Conservation (phyloP, 2,888 invertebrate species). For the Horisme vitalbata region DNA sequence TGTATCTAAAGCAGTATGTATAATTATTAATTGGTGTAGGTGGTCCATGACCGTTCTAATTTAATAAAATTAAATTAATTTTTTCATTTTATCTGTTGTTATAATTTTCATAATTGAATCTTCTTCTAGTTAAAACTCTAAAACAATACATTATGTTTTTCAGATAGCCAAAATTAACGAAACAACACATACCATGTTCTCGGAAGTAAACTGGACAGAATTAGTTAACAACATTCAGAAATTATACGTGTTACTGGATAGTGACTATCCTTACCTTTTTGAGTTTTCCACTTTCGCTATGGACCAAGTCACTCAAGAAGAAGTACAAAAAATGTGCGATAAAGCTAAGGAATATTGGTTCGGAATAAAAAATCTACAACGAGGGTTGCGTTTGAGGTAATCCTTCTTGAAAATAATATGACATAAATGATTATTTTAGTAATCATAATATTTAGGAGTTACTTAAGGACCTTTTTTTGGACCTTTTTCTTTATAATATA, state of each 20-base stretch:
- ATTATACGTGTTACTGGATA: constrained; percentile 55
- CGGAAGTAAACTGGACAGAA: constrained; percentile 59
- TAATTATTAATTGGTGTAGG: no score
- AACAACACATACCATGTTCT: constrained; percentile 40
- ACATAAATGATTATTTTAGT: not conserved
- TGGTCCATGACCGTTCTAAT: no score
- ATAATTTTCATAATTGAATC: no score
- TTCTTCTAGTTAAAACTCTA: not conserved
- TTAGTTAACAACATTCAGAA: constrained; percentile 60
- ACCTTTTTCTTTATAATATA: not conserved
- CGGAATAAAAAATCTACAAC: constrained; percentile 45
- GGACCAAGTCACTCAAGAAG: constrained; percentile 39
- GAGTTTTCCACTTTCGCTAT: constrained; percentile 61
- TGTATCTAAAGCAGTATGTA: constrained; percentile 65
- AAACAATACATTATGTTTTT: not conserved
- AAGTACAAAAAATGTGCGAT: constrained; percentile 37
- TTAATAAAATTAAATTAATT: no score
- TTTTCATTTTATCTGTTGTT: no score
- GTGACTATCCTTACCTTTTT: constrained; percentile 66
- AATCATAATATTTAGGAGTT: not conserved
- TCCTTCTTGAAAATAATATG: no score
- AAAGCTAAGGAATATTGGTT: constrained; percentile 64
- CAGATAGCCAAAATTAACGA: constrained; percentile 39
- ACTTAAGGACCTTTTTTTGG: constrained; percentile 1
- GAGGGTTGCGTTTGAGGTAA: constrained; percentile 62